Evolutionary conservation across 2,797 vertebrate genomes (phyloP), one percentile per base, ranked within the genome.

Genomic region (Coreius guichenoti): DNA sequence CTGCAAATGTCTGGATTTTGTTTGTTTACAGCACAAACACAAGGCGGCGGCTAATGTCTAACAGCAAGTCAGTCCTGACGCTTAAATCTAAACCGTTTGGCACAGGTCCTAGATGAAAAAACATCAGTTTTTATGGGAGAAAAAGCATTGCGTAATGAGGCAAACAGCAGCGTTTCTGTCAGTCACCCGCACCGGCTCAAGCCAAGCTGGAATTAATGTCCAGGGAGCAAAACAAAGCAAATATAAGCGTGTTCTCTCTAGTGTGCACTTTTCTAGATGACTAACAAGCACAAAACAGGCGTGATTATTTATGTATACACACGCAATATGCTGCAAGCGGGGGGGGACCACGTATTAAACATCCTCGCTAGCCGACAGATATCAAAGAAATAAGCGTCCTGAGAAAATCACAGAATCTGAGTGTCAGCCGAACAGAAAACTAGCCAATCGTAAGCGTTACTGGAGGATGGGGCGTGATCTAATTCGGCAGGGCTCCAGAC

Each of bases 171-270:
- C 5, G 19, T 56, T 39, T 54, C 47, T 51, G 65, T 83, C 58
- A 39, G 65, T 83, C 45, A 75, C 58, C 61, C 84, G 31, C 54
- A 78, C 74, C 56, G 29, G 31, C 80, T 31, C 33, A 8, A 33
- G 67, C 87, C 33, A 85, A 58, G 84, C 81, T 74, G 80, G 58
- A 85, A 31, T 26, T 47, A 68, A 68, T 21, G 58, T 82, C 68
- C 51, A 45, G n/a, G 51, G 69, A 82, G 51, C n/a, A 45, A 31
- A 79, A 63, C 76, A 47, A 39, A 63, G 54, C 54, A 43, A 29
- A 63, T 45, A 13, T 1, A 79, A 65, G 39, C 1, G 26, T 47
- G 56, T 4, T 47, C 26, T 31, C n/a, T 17, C 39, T 63, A 31
- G 76, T 29, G 70, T 82, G 70, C 70, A 65, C 21, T 75, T 65